Evolutionary conservation across 2,113 vertebrate genomes (phyloP).

Genomic region (Helogale parvula): DNA sequence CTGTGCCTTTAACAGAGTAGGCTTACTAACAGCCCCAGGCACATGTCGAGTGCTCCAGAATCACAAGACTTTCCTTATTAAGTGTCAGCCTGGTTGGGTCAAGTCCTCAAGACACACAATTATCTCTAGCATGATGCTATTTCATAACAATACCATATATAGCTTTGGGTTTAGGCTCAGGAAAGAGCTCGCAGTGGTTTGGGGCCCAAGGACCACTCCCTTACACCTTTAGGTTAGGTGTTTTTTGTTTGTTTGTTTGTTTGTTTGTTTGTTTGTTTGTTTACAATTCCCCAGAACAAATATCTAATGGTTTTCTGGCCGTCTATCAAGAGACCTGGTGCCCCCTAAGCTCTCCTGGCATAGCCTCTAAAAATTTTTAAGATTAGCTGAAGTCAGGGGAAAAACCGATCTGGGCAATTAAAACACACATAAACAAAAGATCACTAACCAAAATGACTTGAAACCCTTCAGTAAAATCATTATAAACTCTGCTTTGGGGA

Average conservation of each 20-base stretch:
- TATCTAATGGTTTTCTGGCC: conserved; percentile 60
- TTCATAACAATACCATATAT: conserved; percentile 41
- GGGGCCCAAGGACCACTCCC: conserved; percentile 36
- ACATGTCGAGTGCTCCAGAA: background rate
- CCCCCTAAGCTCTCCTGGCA: conserved; percentile 68
- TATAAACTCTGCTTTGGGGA: conserved; percentile 51
- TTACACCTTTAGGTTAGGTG: conserved; percentile 39
- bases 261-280: conserved; percentile 36
- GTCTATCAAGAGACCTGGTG: conserved; percentile 65
- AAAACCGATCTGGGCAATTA: conserved; percentile 72
- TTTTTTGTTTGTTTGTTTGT: background rate
- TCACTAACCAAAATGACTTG: conserved; percentile 60
- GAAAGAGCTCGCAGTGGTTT: background rate
- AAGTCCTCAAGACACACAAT: conserved; percentile 50
- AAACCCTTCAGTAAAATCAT: conserved; percentile 53
- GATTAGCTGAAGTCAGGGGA: conserved; percentile 71
- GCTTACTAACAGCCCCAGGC: background rate
- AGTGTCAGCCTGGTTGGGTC: conserved; percentile 44
- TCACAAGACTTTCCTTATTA: conserved; percentile 34
- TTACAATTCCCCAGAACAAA: conserved; percentile 42
- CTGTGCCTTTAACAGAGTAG: conserved; percentile 39
- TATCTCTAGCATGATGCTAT: conserved; percentile 19
- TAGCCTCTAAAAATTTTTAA: conserved; percentile 68
- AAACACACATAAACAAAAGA: conserved; percentile 73
- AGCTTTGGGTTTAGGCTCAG: conserved; percentile 21